Percentiles rank a stretch among this genome's conserved stretches.
These are phyloP conservation scores for Coregonus ussuriensis DNA, from an alignment of 2,797 vertebrate genomes.

Conservation along the genomic window DNA sequence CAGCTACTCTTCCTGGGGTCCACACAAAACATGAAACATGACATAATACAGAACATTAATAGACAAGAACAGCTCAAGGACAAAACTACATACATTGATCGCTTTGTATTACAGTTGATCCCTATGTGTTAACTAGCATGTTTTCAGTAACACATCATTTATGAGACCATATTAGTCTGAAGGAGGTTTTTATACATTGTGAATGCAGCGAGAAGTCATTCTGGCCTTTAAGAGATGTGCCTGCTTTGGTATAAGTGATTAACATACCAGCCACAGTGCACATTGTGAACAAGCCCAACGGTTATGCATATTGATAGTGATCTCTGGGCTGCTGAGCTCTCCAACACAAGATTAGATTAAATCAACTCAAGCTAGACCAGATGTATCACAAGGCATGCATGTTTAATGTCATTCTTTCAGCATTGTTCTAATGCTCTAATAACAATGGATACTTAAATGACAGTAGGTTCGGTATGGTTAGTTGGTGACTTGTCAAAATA, in stretches of 20 bases:
- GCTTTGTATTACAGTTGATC: no score
- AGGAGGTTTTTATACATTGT: not conserved
- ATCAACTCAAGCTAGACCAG: slow-evolving; percentile 25
- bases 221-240: not conserved
- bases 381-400: slow-evolving; percentile 7
- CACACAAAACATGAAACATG: no score
- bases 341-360: slow-evolving; percentile 18
- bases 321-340: slow-evolving; percentile 12
- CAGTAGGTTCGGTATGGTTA: not conserved
- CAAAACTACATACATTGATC: not conserved
- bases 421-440: not conserved
- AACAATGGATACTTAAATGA: not conserved
- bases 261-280: slow-evolving; percentile 8
- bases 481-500: not conserved
- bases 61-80: no score
- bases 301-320: slow-evolving; percentile 29
- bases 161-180: not conserved
- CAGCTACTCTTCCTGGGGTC: no score
- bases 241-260: slow-evolving; percentile 2
- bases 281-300: slow-evolving; percentile 5
- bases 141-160: not conserved
- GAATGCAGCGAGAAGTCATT: not conserved
- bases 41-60: no score
- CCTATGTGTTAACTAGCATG: not conserved
- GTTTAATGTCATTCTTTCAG: slow-evolving; percentile 9